These are phyloP conservation scores for Brenthis ino DNA, from an alignment of 2,888 invertebrate genomes.

Conservation along the genomic window DNA sequence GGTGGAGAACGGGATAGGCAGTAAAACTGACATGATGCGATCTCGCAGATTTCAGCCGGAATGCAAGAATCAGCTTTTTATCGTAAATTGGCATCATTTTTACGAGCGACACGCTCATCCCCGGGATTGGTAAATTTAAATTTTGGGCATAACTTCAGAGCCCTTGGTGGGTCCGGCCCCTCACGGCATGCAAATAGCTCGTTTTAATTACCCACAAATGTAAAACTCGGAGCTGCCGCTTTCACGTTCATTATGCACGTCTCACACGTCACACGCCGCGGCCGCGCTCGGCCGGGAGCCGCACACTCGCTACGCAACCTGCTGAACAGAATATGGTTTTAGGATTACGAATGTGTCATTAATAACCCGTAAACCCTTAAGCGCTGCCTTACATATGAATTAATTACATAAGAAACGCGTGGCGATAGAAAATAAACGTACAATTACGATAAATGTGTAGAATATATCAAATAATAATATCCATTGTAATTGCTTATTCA, in stretches of 20 bases:
- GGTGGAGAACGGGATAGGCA: constrained; percentile 30
- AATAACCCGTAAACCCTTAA: constrained; percentile 6
- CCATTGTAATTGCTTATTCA: background rate
- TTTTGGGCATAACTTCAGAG: constrained; percentile 42
- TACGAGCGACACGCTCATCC: constrained; percentile 49
- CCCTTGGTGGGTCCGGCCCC: constrained; percentile 26
- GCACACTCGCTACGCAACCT: background rate
- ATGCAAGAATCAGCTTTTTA: constrained; percentile 54
- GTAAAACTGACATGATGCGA: constrained; percentile 47
- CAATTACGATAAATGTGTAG: background rate
- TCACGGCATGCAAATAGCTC: constrained; percentile 44
- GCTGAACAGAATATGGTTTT: background rate
- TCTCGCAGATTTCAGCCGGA: constrained; percentile 46
- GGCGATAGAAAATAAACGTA: background rate
- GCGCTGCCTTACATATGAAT: too few relatives aligned
- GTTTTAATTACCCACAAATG: constrained; percentile 45
- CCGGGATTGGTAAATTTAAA: constrained; percentile 45
- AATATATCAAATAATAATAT: background rate
- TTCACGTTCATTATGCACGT: constrained; percentile 19
- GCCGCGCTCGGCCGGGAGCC: background rate
- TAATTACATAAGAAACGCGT: constrained; percentile 2
- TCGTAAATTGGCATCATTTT: constrained; percentile 60
- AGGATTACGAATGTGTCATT: constrained; percentile 10
- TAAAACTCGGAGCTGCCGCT: constrained; percentile 16
- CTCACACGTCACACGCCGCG: constrained; percentile 25